phyloP scores from a whole-genome alignment of 2,113 vertebrate species.

The Cranoglanis bouderius region DNA sequence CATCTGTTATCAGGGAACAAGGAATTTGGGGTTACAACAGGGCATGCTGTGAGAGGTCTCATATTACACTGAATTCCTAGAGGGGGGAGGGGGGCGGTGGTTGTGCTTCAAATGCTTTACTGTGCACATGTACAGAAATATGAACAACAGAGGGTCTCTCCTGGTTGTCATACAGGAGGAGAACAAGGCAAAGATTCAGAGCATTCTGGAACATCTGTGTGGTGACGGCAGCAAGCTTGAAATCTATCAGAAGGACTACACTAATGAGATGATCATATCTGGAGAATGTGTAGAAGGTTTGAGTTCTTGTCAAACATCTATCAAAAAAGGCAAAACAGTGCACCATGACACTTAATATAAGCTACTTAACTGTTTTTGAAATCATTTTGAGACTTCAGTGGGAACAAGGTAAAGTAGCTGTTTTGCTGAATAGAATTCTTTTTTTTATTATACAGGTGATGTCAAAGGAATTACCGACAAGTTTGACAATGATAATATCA shows the following conservation, averaged over 20 bases:
- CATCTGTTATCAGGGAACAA: not conserved
- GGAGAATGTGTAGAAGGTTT: conserved; percentile 74
- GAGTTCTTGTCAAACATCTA: conserved; percentile 12
- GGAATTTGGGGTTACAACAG: not conserved
- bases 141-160: not conserved
- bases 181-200: conserved; percentile 62
- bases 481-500: conserved; percentile 76
- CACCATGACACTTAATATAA: not conserved
- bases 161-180: conserved; percentile 59
- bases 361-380: not conserved
- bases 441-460: conserved; percentile 63
- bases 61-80: conserved; percentile 35
- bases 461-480: conserved; percentile 66
- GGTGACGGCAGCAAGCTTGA: conserved; percentile 68
- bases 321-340: not conserved
- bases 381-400: not conserved
- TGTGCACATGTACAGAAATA: not conserved
- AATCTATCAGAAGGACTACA: conserved; percentile 69
- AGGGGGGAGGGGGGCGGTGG: too few relatives aligned
- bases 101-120: conserved; percentile 19
- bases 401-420: not conserved
- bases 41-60: conserved; percentile 17
- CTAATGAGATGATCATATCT: conserved; percentile 66
- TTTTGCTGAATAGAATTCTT: conserved; percentile 6
- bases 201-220: conserved; percentile 66